Evolutionary conservation across 2,888 invertebrate species (phyloP), one percentile per base, ranked within the genome.

Genomic region (Eurytoma adleriae): DNA sequence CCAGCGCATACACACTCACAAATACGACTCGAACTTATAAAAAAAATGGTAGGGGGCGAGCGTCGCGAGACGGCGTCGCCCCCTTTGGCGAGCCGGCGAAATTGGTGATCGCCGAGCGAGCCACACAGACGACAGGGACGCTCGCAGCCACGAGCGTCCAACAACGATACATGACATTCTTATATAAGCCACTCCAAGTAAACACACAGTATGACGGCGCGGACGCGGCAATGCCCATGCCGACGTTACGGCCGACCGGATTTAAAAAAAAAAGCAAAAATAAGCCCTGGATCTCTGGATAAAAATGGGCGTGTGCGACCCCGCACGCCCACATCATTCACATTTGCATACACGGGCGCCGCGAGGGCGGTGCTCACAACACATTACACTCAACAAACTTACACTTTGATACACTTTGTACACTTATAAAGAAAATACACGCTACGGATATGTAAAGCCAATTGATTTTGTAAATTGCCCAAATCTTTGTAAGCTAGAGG

Each of bases 381-480:
- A 83, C 83, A 71, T 48, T 81, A 85, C 83, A 85, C 84, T 81
- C 71, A 50, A 67, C 72, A 83, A 79, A 64, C 61, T 13, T 71
- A 75, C 85, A 87, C 85, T 77, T 75, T 71, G 30, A 64, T 83
- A 88, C 87, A 79, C 66, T 64, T 83, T 88, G 79, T 82, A 81
- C 72, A 84, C 84, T 83, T 66, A 64, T 68, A 71, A 70, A 64
- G 64, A 52, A 61, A 84, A 86, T 84, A 89, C 89, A 89, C 86
- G 87, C 89, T 91, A 91, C 91, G 91, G 91, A 91, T 91, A 91
- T 91, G 91, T 91, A 91, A 91, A 91, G 90, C 89, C 90, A 91
- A 91, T 91, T 90, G 86, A 88, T 91, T 91, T 91, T 91, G 91
- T 91, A 91, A 91, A 91, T 91, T 90, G 85, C 81, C 57, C 67